Conservation (phyloP, 2,113 vertebrate species). For the Heliornis fulica region DNA sequence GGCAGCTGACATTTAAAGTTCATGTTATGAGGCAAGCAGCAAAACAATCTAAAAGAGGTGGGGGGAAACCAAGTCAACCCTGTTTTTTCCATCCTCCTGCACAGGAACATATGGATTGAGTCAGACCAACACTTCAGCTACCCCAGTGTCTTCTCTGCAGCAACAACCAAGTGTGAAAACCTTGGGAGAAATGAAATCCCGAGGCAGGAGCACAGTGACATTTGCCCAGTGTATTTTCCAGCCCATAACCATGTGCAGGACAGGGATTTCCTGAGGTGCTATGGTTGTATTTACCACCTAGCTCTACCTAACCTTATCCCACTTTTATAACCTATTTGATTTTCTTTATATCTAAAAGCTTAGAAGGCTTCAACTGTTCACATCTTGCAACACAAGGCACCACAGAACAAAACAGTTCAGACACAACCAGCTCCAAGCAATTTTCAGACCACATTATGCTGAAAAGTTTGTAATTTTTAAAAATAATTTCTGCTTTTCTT, state of each 20-base stretch:
- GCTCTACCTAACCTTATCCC: not conserved
- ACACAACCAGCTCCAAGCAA: not conserved
- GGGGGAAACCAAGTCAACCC: not conserved
- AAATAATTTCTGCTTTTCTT: not conserved
- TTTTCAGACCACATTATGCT: not conserved
- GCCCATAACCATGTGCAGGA: accelerated
- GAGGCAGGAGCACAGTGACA: not conserved
- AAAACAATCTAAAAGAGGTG: not conserved
- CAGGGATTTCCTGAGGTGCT: not conserved
- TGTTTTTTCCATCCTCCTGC: not conserved
- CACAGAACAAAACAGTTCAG: not conserved
- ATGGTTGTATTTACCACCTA: not conserved
- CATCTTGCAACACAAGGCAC: not conserved
- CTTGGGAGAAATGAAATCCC: not conserved
- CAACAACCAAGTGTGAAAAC: not conserved
- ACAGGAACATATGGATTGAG: not conserved
- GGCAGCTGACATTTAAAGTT: slow-evolving; percentile 13
- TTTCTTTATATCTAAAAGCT: not conserved
- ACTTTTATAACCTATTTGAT: not conserved
- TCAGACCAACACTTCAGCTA: not conserved
- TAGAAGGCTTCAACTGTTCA: not conserved
- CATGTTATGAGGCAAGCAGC: not conserved
- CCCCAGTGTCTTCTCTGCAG: not conserved
- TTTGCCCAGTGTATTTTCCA: not conserved
- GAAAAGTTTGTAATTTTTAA: not conserved